Evolutionary conservation across 2,888 invertebrate genomes (phyloP).

Genomic region (Mythimna loreyi): DNA sequence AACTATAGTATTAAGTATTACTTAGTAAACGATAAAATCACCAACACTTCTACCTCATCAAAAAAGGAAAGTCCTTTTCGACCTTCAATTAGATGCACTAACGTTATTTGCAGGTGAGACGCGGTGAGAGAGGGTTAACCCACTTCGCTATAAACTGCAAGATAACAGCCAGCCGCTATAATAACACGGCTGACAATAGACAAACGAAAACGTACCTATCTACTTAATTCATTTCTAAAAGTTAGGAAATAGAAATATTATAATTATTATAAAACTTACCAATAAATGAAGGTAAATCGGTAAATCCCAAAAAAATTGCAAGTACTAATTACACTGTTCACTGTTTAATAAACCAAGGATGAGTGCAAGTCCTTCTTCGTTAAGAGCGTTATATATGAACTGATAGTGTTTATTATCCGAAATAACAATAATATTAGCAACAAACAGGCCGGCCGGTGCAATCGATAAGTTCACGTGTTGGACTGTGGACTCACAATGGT

Average conservation of each 20-base stretch:
- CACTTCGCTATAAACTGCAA: constrained; percentile 22
- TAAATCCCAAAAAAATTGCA: constrained; percentile 16
- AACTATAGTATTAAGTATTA: background rate
- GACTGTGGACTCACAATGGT: constrained; percentile 70
- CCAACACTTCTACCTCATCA: background rate
- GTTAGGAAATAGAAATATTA: background rate
- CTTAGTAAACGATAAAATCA: background rate
- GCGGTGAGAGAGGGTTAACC: constrained; percentile 22
- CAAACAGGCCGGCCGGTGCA: constrained; percentile 59
- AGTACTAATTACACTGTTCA: constrained; percentile 34
- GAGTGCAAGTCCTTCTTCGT: constrained; percentile 33
- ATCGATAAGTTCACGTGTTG: constrained; percentile 77
- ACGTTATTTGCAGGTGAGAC: constrained; percentile 42
- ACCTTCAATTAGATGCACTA: constrained; percentile 53
- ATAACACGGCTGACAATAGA: background rate
- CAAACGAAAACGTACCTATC: background rate
- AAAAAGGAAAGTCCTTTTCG: constrained; percentile 49
- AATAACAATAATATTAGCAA: constrained; percentile 58
- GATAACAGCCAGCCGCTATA: constrained; percentile 10
- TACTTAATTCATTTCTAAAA: background rate
- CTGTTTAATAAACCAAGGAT: constrained; percentile 7
- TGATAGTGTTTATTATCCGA: constrained; percentile 27
- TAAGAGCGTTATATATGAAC: constrained; percentile 40
- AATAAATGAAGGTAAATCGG: constrained; percentile 19
- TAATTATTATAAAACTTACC: constrained; percentile 45